Evolutionary conservation across 2,888 invertebrate genomes (phyloP).

Genomic region (Sericinus montela): DNA sequence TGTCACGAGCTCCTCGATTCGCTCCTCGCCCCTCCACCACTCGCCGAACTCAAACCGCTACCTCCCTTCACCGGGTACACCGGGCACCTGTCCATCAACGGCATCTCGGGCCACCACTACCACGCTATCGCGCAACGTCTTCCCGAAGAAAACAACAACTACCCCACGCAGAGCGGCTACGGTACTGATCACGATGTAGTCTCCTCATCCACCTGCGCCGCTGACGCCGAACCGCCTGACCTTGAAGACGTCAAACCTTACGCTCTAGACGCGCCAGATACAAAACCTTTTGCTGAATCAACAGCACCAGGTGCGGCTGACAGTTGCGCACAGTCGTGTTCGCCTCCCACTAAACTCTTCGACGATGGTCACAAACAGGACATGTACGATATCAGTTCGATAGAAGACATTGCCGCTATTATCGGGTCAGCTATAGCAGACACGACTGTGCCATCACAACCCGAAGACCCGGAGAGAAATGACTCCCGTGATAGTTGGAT

Average conservation of each 20-base stretch:
- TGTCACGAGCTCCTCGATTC: slow-evolving; percentile 86
- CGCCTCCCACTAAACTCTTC: slow-evolving; percentile 70
- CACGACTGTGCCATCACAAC: slow-evolving; percentile 88
- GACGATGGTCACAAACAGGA: slow-evolving; percentile 77
- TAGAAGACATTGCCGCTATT: slow-evolving; percentile 91
- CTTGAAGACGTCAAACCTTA: slow-evolving; percentile 81
- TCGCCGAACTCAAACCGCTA: slow-evolving; percentile 89
- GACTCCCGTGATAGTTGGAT: slow-evolving; percentile 92
- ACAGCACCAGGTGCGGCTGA: slow-evolving; percentile 79
- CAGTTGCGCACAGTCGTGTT: slow-evolving; percentile 76
- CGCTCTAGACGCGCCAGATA: slow-evolving; percentile 73
- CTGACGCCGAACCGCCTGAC: slow-evolving; percentile 81
- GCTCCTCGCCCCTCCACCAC: slow-evolving; percentile 80
- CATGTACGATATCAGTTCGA: slow-evolving; percentile 86
- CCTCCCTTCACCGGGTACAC: slow-evolving; percentile 94
- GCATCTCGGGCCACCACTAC: slow-evolving; percentile 92
- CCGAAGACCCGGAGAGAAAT: slow-evolving; percentile 84
- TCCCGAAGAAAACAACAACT: slow-evolving; percentile 87
- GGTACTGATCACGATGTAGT: slow-evolving; percentile 85
- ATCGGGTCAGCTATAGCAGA: slow-evolving; percentile 94
- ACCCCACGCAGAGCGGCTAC: slow-evolving; percentile 81
- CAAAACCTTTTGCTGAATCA: slow-evolving; percentile 71
- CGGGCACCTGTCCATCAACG: slow-evolving; percentile 91
- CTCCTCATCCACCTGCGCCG: slow-evolving; percentile 85
- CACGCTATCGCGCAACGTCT: slow-evolving; percentile 89